Percentiles rank a stretch among this genome's conserved stretches.
phyloP scores from a whole-genome alignment of 2,113 vertebrate species.

The Rhinoptilus africanus region DNA sequence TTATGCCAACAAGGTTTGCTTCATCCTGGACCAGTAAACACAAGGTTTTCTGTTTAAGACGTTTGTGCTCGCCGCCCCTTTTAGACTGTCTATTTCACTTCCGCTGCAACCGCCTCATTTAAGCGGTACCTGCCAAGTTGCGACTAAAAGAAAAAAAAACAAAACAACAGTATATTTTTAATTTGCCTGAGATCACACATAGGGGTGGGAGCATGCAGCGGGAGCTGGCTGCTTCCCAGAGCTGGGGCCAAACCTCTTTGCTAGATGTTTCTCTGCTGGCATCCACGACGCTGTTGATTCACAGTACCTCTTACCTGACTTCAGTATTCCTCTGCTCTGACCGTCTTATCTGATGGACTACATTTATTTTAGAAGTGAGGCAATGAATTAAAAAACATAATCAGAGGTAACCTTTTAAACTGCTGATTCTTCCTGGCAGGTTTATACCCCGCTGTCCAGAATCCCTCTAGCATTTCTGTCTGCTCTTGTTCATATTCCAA shows the following conservation, averaged over 20 bases:
- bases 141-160: background rate
- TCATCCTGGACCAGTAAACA: conserved; percentile 29
- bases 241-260: background rate
- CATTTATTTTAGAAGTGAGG: background rate
- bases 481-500: background rate
- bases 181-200: background rate
- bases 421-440: background rate
- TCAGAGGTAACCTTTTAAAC: background rate
- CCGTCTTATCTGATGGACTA: background rate
- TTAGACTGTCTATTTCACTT: conserved; percentile 1
- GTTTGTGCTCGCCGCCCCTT: background rate
- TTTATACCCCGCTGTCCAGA: background rate
- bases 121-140: conserved; percentile 6
- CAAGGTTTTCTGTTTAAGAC: conserved; percentile 22
- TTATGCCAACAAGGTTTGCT: background rate
- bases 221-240: background rate
- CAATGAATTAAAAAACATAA: background rate
- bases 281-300: background rate
- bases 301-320: background rate
- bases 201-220: background rate
- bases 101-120: background rate
- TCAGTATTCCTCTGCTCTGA: background rate
- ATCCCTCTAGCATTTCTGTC: background rate
- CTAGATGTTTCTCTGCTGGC: background rate
- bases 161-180: background rate